Conservation (phyloP, 2,113 vertebrate species). For the Dipodomys spectabilis region DNA sequence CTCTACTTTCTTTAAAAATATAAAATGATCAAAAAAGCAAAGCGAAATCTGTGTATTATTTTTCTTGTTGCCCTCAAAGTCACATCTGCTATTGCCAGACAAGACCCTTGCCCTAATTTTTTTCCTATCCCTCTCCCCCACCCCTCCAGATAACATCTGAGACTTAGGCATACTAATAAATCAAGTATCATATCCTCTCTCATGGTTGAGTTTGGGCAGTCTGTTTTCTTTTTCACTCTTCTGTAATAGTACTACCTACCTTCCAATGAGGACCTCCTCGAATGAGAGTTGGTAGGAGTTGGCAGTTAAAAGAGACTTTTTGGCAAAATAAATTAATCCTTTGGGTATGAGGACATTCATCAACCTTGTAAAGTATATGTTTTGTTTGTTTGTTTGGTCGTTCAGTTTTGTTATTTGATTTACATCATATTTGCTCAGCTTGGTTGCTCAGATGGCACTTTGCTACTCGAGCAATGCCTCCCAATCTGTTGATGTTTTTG, state of each 20-base stretch:
- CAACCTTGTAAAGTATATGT: too few species aligned
- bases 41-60: not conserved
- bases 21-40: not conserved
- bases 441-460: too few species aligned
- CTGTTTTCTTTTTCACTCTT: not conserved
- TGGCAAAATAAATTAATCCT: not conserved
- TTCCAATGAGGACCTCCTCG: not conserved
- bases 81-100: not conserved
- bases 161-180: not conserved
- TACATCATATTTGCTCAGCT: not conserved
- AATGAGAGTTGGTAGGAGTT: not conserved
- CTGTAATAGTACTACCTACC: not conserved
- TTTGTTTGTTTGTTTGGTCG: too few species aligned
- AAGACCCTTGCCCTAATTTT: not conserved
- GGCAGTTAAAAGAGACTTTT: not conserved
- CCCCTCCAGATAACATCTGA: not conserved
- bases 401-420: too few species aligned
- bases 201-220: not conserved
- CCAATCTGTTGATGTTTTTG: too few species aligned
- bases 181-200: not conserved
- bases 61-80: not conserved
- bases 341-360: not conserved
- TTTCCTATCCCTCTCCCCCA: not conserved
- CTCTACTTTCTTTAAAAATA: too few species aligned
- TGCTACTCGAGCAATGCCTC: too few species aligned